phyloP scores from a whole-genome alignment of 2,113 vertebrate genomes.

The Centropus bengalensis region DNA sequence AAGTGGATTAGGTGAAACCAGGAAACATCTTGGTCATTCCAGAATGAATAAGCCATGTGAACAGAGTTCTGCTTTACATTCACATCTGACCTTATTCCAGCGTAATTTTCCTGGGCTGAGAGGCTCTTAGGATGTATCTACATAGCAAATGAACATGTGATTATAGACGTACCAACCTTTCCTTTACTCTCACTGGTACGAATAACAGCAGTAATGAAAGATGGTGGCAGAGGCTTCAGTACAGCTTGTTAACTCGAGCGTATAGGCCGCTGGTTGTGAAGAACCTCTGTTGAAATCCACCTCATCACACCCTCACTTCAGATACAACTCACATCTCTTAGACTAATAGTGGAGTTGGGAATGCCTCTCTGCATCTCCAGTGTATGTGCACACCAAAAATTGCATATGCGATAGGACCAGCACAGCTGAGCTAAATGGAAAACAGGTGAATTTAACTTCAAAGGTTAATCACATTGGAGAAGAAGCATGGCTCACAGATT shows the following conservation, averaged over 20 bases:
- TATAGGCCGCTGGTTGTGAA: neutral
- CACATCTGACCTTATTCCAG: neutral
- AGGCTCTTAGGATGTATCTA: slow-evolving; percentile 47
- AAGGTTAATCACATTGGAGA: slow-evolving; percentile 25
- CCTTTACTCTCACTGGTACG: slow-evolving; percentile 48
- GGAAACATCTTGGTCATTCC: neutral
- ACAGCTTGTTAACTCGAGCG: neutral
- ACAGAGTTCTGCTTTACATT: slow-evolving; percentile 29
- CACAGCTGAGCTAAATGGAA: neutral
- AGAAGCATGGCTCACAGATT: neutral
- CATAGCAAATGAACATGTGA: slow-evolving; percentile 45
- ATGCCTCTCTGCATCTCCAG: neutral
- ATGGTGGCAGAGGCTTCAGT: slow-evolving; percentile 9
- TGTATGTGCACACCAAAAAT: neutral
- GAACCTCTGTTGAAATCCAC: slow-evolving; percentile 6
- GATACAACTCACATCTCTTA: neutral
- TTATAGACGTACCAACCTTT: slow-evolving; percentile 24
- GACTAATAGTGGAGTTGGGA: neutral
- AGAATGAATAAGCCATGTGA: slow-evolving; percentile 16
- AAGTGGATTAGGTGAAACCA: slow-evolving; percentile 41
- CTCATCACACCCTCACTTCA: neutral
- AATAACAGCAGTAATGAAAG: slow-evolving; percentile 62
- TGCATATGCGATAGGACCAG: neutral
- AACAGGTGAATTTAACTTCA: slow-evolving; percentile 27
- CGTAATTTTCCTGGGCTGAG: slow-evolving; percentile 6